Evolutionary conservation across 2,888 invertebrate genomes (phyloP), one percentile per base, ranked within the genome.

Genomic region (Nomada ferruginata): DNA sequence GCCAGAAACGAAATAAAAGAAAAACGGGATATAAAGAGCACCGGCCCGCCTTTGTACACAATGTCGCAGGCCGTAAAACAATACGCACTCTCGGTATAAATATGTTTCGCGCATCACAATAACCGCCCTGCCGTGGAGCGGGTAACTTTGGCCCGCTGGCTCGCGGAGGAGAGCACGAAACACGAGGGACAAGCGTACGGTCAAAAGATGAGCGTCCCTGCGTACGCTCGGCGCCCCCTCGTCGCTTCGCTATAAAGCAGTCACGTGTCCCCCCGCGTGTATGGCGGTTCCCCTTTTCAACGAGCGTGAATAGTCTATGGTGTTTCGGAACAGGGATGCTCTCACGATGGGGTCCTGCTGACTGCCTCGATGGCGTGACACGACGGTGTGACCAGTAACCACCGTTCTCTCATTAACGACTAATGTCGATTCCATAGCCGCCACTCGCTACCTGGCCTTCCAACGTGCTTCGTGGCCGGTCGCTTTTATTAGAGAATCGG

Each of bases 321-420:
- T 89, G 88, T 91, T 91, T 91, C 89, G 89, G 81, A 86, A 89
- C 88, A 89, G 91, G 90, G 91, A 91, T 91, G 90, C 89, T 92
- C 92, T 91, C 92, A 91, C 91, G 91, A 92, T 91, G 91, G 90
- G 91, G 89, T 87, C 83, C 77, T 66, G 78, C 78, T 50, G 82
- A 82, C 87, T 84, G 74, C 78, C 86, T 83, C 83, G 85, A 87
- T 91, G 90, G 89, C 89, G 91, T 90, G 91, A 91, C 87, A 82
- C 76, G 82, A 87, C 84, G 86, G 87, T 89, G 91, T 83, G 90
- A 90, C 90, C 88, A 80, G 85, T 79, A 85, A 87, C 88, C 88
- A 83, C 85, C 85, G 83, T 76, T 87, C 88, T 87, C 88, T 87
- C 89, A 90, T 91, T 90, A 89, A 91, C 90, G 89, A 85, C 84